Conservation (phyloP, 2,888 invertebrate species). For the Ectemnius continuus region DNA sequence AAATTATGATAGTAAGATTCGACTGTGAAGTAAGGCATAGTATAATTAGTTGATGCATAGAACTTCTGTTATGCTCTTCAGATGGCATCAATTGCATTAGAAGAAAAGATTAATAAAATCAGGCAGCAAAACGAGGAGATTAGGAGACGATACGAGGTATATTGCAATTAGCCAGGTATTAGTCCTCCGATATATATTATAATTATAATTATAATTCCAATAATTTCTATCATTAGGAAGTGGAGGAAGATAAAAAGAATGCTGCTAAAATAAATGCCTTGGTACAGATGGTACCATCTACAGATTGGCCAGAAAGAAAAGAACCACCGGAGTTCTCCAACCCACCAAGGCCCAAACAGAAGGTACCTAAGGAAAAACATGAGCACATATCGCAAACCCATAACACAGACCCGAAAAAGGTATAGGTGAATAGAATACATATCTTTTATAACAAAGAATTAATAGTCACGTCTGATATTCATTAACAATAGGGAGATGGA, state of each 20-base stretch:
- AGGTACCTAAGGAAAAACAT: conserved; percentile 54
- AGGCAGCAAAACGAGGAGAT: conserved; percentile 75
- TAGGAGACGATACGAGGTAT: conserved; percentile 71
- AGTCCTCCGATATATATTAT: not conserved
- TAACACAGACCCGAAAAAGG: conserved; percentile 66
- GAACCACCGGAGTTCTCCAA: conserved; percentile 73
- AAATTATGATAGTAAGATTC: conserved; percentile 6
- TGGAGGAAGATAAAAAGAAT: conserved; percentile 77
- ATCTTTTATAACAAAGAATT: not conserved
- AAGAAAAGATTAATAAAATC: conserved; percentile 75
- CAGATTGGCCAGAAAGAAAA: conserved; percentile 77
- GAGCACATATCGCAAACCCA: conserved; percentile 63
- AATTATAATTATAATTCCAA: too few species aligned
- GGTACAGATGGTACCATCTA: conserved; percentile 75
- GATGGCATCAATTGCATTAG: conserved; percentile 71
- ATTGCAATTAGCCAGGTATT: not conserved
- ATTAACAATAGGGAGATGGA: conserved; percentile 71
- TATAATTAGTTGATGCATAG: not conserved
- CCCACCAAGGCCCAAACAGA: conserved; percentile 60
- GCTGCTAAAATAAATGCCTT: conserved; percentile 77
- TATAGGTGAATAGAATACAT: conserved; percentile 35
- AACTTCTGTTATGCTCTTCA: conserved; percentile 29
- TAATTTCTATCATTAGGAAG: conserved; percentile 68
- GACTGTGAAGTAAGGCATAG: not conserved
- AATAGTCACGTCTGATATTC: not conserved